phyloP scores from a whole-genome alignment of 2,113 vertebrate genomes.

The Lucifuga dentata region DNA sequence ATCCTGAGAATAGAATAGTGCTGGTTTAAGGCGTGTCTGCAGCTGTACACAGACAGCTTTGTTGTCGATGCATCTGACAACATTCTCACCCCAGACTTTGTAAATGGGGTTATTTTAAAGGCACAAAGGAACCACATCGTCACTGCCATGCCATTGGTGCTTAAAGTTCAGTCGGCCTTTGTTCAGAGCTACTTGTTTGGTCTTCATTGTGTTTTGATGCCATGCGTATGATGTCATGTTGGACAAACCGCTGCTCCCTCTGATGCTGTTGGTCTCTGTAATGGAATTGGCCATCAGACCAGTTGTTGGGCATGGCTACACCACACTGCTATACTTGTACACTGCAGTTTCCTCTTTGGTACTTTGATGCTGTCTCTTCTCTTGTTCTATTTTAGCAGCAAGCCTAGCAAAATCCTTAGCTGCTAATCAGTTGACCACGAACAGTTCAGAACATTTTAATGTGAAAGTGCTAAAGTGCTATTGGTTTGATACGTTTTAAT shows the following conservation, averaged over 20 bases:
- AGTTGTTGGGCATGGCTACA: neutral
- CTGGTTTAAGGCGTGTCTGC: slow-evolving; percentile 32
- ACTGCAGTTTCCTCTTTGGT: neutral
- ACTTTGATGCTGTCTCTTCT: neutral
- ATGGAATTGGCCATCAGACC: neutral
- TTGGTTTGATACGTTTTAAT: slow-evolving; percentile 1
- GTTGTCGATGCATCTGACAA: slow-evolving; percentile 17
- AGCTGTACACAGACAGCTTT: slow-evolving; percentile 21
- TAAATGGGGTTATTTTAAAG: slow-evolving; percentile 14
- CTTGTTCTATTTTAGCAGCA: neutral
- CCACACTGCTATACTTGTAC: neutral
- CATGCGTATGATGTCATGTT: slow-evolving; percentile 32
- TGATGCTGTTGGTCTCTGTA: slow-evolving; percentile 17
- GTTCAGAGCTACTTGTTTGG: slow-evolving; percentile 19
- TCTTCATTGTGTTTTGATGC: slow-evolving; percentile 50
- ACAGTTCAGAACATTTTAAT: too few relatives aligned
- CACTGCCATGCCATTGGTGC: slow-evolving; percentile 22
- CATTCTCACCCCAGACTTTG: neutral
- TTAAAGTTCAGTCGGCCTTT: neutral
- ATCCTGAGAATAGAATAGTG: slow-evolving; percentile 1
- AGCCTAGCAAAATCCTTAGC: too few relatives aligned
- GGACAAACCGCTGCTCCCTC: slow-evolving; percentile 9
- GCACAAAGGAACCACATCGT: slow-evolving; percentile 21
- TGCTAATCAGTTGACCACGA: too few relatives aligned
- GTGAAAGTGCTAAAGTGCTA: too few relatives aligned